Evolutionary conservation across 2,797 vertebrate genomes (phyloP).

Genomic region (Micromesistius poutassou): DNA sequence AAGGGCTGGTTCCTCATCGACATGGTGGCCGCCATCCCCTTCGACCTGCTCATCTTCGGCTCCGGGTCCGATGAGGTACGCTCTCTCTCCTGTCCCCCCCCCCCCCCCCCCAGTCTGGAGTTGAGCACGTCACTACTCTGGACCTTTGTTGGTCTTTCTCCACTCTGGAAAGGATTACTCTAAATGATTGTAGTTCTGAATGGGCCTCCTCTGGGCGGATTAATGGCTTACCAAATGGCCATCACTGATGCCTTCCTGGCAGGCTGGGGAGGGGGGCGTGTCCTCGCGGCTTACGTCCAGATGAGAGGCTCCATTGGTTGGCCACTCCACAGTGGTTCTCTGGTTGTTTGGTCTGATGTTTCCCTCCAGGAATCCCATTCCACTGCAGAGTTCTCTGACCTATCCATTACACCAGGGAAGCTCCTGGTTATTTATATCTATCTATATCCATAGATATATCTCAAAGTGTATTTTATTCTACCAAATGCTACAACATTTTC

Average conservation of each 20-base stretch:
- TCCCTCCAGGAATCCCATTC: slow-evolving; percentile 60
- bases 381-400: slow-evolving; percentile 29
- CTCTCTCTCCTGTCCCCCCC: slow-evolving; percentile 34
- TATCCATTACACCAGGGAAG: slow-evolving; percentile 60
- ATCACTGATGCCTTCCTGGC: slow-evolving; percentile 79
- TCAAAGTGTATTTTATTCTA: not conserved
- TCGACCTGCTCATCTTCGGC: slow-evolving; percentile 98
- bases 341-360: slow-evolving; percentile 63
- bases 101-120: not conserved
- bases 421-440: slow-evolving; percentile 52
- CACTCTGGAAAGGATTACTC: slow-evolving; percentile 70
- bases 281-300: slow-evolving; percentile 67
- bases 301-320: slow-evolving; percentile 66
- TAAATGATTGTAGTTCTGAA: slow-evolving; percentile 69
- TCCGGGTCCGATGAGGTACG: slow-evolving; percentile 99
- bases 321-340: slow-evolving; percentile 55
- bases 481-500: not conserved
- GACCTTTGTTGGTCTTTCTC: slow-evolving; percentile 60
- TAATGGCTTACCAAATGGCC: slow-evolving; percentile 79
- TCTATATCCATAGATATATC: no score
- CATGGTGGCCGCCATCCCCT: slow-evolving; percentile 99
- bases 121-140: slow-evolving; percentile 20
- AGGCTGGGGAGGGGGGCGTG: slow-evolving; percentile 61
- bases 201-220: slow-evolving; percentile 75
- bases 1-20: slow-evolving; percentile 99